Base-by-base conservation (phyloP, 2,888 invertebrate species). In the Falcaria lacertinaria region DNA sequence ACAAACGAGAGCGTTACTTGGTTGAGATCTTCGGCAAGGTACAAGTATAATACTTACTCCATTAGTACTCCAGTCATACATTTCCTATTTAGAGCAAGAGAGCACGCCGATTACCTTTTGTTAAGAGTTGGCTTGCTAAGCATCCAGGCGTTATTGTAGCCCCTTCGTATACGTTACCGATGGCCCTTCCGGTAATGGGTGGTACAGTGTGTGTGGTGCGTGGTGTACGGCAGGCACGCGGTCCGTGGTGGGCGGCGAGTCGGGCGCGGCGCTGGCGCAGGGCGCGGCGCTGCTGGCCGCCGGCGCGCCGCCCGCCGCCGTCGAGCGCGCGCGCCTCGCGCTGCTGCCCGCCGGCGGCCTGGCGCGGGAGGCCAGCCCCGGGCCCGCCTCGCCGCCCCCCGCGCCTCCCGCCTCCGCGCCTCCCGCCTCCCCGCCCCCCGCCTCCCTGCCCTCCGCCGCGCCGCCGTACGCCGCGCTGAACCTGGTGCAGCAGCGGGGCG, bases 381-480 rank as follows among this genome's bases (percentile, higher is more conserved):
- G n/a, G n/a, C n/a, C n/a, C n/a, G n/a, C n/a, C n/a, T 49, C 19
- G 41, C 48, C 41, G 65, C 57, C 19, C 69, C 69, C 38, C 71
- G 44, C 68, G 76, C n/a, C n/a, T n/a, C n/a, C 46, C 8, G 45
- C 47, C 16, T 42, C 52, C 34, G 41, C 42, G 16, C 39, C 53
- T 47, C 16, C 40, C 41, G 47, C 56, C 39, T 47, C 60, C 48
- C 50, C 76, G 33, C 51, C 45, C 48, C 37, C 42, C 43, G 62
- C 34, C 50, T 58, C 33, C 57, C 78, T 28, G 47, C 65, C 19
- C 73, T 74, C 45, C 45, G 17, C 44, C 39, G 33, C 2, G n/a
- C n/a, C n/a, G n/a, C n/a, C n/a, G n/a, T n/a, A n/a, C 42, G 14
- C 88, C 42, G 93, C 93, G 51, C 90, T 92, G 44, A 94, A 94